Evolutionary conservation across 2,888 invertebrate genomes (phyloP).

Genomic region (Eulithis prunata): DNA sequence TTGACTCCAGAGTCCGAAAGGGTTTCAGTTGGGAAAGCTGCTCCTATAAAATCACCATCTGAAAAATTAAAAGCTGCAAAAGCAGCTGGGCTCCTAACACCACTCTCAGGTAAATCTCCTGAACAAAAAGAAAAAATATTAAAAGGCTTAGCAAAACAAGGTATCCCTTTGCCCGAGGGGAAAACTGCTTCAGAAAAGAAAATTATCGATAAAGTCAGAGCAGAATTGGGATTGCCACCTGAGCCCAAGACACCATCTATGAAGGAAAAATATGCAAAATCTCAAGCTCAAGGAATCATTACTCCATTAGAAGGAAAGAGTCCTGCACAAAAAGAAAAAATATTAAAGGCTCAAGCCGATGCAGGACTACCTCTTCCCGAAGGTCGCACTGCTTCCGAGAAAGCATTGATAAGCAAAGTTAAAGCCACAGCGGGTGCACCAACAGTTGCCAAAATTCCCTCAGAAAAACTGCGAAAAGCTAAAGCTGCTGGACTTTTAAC

Average conservation of each 20-base stretch:
- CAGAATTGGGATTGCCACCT: conserved; percentile 40
- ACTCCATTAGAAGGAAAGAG: conserved; percentile 49
- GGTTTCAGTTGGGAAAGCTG: conserved; percentile 28
- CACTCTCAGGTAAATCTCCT: conserved; percentile 48
- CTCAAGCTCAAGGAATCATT: conserved; percentile 44
- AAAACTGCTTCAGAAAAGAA: conserved; percentile 52
- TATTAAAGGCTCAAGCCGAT: conserved; percentile 43
- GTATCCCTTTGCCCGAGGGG: conserved; percentile 50
- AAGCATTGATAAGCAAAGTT: conserved; percentile 38
- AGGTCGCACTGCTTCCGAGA: conserved; percentile 50
- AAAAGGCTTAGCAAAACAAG: conserved; percentile 39
- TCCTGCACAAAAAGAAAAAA: conserved; percentile 45
- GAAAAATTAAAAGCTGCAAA: conserved; percentile 48
- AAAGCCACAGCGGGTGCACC: conserved; percentile 40
- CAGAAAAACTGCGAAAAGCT: conserved; percentile 39
- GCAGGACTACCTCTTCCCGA: conserved; percentile 47
- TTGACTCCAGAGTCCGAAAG: conserved; percentile 41
- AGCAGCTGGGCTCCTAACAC: conserved; percentile 42
- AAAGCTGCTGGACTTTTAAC: conserved; percentile 44
- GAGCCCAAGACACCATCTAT: conserved; percentile 36
- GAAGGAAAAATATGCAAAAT: conserved; percentile 40
- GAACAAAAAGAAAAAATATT: conserved; percentile 47
- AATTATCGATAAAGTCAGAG: conserved; percentile 41
- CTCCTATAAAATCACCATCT: conserved; percentile 39
- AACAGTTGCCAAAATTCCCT: conserved; percentile 26